Percentiles rank a stretch among this genome's conserved stretches.
Evolutionary conservation across 2,797 vertebrate species (phyloP).

Genomic region (Sarcophilus harrisii): DNA sequence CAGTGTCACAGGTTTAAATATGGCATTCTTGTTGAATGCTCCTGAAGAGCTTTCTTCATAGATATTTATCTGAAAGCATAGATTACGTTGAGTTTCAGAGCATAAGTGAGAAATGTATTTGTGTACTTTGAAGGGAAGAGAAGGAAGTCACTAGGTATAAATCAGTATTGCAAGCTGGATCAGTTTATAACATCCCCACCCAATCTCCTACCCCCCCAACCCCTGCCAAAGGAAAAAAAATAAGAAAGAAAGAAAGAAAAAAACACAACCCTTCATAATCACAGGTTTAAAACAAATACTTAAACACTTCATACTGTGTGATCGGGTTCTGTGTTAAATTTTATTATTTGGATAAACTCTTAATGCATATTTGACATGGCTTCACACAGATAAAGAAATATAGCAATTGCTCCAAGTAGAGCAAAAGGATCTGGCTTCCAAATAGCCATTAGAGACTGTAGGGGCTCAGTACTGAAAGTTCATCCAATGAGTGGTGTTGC

Average conservation of each 20-base stretch:
- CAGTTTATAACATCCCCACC: background rate
- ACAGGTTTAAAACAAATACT: background rate
- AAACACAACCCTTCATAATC: background rate
- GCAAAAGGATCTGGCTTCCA: constrained; percentile 30
- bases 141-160: background rate
- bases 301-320: background rate
- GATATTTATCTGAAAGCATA: background rate
- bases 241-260: background rate
- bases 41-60: background rate
- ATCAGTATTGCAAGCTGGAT: background rate
- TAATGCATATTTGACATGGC: background rate
- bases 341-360: constrained; percentile 20
- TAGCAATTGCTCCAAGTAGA: background rate
- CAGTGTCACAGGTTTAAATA: background rate
- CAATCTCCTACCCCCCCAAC: background rate
- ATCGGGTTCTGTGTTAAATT: background rate
- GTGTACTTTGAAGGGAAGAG: background rate
- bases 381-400: constrained; percentile 14
- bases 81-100: background rate
- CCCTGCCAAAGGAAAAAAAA: background rate
- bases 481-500: constrained; percentile 15
- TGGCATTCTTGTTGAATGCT: background rate
- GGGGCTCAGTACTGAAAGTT: background rate
- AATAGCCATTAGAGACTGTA: background rate
- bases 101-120: background rate